Conservation (phyloP, 2,797 vertebrate species). For the Emydoidea blandingii region DNA sequence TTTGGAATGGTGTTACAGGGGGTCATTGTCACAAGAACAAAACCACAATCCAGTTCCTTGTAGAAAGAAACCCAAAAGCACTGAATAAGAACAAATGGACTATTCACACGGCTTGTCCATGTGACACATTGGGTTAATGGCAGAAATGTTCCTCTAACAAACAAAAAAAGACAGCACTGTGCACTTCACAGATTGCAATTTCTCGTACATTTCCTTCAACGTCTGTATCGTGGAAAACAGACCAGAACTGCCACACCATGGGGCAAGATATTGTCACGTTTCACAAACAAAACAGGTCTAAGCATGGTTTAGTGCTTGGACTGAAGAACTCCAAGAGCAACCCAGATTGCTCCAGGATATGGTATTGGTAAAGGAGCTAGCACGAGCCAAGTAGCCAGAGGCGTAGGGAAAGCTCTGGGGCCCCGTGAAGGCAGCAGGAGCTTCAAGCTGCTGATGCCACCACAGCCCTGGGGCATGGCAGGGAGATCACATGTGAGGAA, state of each 20-base stretch:
- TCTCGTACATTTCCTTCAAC: neutral
- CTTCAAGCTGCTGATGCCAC: neutral
- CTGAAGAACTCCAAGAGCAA: neutral
- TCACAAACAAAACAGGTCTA: neutral
- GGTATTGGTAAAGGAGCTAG: neutral
- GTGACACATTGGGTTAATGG: neutral
- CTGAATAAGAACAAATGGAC: conserved; percentile 9
- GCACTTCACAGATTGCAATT: neutral
- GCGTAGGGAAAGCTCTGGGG: neutral
- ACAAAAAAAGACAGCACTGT: neutral
- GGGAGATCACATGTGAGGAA: neutral
- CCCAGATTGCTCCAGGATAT: neutral
- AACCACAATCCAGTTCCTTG: neutral
- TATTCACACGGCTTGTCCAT: neutral
- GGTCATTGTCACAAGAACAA: neutral
- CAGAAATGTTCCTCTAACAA: neutral
- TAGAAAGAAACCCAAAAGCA: neutral
- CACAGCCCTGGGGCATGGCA: neutral
- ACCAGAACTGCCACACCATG: neutral
- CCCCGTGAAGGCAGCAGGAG: neutral
- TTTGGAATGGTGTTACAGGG: rapidly evolving
- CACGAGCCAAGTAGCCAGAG: neutral
- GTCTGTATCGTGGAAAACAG: rapidly evolving
- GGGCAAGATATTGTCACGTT: neutral
- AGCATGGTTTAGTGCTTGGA: neutral